Percentiles rank a stretch among this genome's conserved stretches.
Evolutionary conservation across 1,140 invertebrate species (phyloP).

Genomic region (Bathynomus jamesi): DNA sequence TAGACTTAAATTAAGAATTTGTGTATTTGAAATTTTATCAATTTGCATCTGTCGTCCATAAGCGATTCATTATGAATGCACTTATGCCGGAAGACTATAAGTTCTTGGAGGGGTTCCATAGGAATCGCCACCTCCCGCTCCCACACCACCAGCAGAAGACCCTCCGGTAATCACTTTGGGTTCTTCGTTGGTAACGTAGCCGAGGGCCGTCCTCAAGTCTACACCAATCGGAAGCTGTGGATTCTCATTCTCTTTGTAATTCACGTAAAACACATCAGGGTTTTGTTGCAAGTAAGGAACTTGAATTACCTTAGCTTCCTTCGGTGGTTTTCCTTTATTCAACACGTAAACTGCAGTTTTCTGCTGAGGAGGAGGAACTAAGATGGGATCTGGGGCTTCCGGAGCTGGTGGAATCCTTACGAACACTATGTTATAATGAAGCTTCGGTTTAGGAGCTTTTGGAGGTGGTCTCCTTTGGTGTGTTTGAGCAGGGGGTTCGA

Average conservation of each 20-base stretch:
- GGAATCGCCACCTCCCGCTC: no score
- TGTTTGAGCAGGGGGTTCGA: conserved; percentile 3
- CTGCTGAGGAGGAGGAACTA: conserved; percentile 22
- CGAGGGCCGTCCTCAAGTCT: conserved; percentile 10
- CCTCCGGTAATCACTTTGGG: no score
- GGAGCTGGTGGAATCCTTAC: conserved; percentile 4
- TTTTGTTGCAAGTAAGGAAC: conserved; percentile 12
- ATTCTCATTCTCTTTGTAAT: conserved; percentile 8
- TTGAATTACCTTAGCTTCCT: conserved; percentile 13
- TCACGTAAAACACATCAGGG: conserved; percentile 9
- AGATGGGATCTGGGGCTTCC: conserved; percentile 11
- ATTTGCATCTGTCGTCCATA: no score
- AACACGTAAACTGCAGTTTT: conserved; percentile 23
- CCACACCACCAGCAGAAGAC: no score
- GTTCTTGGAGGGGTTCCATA: no score
- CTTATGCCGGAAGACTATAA: no score
- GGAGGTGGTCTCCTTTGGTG: neutral
- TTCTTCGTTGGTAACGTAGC: no score
- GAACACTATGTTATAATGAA: conserved; percentile 22
- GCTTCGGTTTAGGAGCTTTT: conserved; percentile 5
- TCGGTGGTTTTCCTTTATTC: conserved; percentile 12
- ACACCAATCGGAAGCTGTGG: conserved; percentile 11
- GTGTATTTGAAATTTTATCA: no score
- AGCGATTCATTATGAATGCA: no score
- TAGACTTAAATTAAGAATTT: no score